Conservation (phyloP, 2,113 vertebrate genomes). For the Campylomormyrus numenius region DNA sequence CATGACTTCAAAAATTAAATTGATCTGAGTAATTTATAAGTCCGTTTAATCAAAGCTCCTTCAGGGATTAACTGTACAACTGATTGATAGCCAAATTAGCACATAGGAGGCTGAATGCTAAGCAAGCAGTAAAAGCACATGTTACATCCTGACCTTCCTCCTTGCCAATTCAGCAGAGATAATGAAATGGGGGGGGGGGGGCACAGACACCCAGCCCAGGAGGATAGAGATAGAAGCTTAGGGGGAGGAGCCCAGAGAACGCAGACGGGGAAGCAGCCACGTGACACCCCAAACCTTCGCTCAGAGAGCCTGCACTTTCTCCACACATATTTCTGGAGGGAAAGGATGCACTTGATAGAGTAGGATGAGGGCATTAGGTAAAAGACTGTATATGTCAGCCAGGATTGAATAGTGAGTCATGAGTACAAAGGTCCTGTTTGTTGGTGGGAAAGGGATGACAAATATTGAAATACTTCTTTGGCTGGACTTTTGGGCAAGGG, state of each 20-base stretch:
- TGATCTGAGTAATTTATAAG: background rate
- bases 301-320: constrained; percentile 29
- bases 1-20: background rate
- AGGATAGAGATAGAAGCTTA: constrained; percentile 24
- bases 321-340: constrained; percentile 37
- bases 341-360: constrained; percentile 31
- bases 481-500: background rate
- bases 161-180: constrained; percentile 59
- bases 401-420: constrained; percentile 50
- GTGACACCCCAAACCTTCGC: constrained; percentile 43
- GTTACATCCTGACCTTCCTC: constrained; percentile 54
- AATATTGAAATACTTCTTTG: constrained; percentile 18
- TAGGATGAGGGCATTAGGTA: constrained; percentile 22
- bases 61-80: background rate
- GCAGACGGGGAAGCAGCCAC: constrained; percentile 30
- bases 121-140: constrained; percentile 49
- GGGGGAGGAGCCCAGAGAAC: background rate
- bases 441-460: constrained; percentile 24
- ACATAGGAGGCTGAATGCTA: constrained; percentile 27
- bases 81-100: background rate
- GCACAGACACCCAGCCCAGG: constrained; percentile 21
- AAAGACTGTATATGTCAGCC: constrained; percentile 38
- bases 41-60: background rate
- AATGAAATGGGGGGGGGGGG: constrained; percentile 25
- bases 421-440: constrained; percentile 42